Base-by-base conservation (phyloP, 2,113 vertebrate genomes). In the Paradoxurus hermaphroditus region DNA sequence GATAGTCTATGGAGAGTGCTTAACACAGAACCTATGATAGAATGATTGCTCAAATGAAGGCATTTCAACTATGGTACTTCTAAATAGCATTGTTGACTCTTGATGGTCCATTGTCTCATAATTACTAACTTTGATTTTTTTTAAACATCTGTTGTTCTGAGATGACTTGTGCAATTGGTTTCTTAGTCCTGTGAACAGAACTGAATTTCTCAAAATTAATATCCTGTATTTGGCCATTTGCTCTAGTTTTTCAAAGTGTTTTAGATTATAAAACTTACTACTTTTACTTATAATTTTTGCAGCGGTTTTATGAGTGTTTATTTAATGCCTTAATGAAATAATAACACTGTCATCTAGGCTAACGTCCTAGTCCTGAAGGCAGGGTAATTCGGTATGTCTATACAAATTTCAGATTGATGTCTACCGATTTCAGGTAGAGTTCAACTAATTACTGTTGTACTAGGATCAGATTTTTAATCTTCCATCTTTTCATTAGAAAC, bases 151-250 rank as follows among this genome's bases (percentile, higher is more conserved):
- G 9, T 49, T 83, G 34, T 21, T 49, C 11, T 7, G 73, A 49
- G n/a, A 6, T 63, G 44, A 39, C 34, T 51, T 10, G 2, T 31
- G 18, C 9, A 72, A 25, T 63, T 81, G 39, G 13, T 36, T 73
- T 94, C 73, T 68, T 46, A 72, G 62, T 90, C n/a, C 53, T 56
- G 18, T 44, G 75, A 72, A 34, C n/a, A 67, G 44, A 91, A 72
- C 11, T 96, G 68, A n/a, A n/a, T 83, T 95, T 95, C 36, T 75
- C 46, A 51, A 41, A 78, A 78, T 59, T 72, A 78, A 72, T 94
- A 85, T 90, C 46, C 70, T 95, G 51, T 46, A 7, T 68, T 56
- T 75, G 53, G 44, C 36, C 56, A 56, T 85, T 67, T 73, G 29
- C 65, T 94, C 44, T 84, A 83, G n/a, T 34, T 34, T 83, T 84